phyloP scores from a whole-genome alignment of 2,113 vertebrate genomes.

The Urocynchramus pylzowi region DNA sequence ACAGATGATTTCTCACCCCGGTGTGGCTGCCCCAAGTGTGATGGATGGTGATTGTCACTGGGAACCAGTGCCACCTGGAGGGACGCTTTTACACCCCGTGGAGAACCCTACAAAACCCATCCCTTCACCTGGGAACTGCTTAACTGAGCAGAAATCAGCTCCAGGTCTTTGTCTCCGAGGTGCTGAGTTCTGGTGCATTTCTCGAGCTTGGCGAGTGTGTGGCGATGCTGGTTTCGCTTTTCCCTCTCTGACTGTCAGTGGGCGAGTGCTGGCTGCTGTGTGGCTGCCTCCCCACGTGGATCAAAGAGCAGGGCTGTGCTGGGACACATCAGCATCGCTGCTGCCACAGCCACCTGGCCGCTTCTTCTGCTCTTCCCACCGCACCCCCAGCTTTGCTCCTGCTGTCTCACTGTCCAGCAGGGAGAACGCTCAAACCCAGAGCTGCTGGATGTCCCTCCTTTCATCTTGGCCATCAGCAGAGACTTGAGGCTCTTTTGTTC shows the following conservation, averaged over 20 bases:
- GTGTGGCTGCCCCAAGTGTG: background rate
- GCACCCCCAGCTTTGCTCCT: background rate
- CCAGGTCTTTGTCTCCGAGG: fast-evolving
- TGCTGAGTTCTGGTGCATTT: background rate
- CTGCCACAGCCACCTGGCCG: background rate
- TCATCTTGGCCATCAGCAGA: background rate
- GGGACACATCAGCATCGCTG: background rate
- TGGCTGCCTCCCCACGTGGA: background rate
- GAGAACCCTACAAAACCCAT: background rate
- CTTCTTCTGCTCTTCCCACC: slow-evolving; percentile 5
- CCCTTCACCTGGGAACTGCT: background rate
- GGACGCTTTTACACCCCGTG: background rate
- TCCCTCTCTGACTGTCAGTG: fast-evolving
- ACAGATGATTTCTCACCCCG: background rate
- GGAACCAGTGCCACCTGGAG: background rate
- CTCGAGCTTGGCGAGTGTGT: background rate
- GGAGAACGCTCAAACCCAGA: background rate
- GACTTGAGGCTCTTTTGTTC: background rate
- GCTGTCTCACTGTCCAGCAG: background rate
- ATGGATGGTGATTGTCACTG: background rate
- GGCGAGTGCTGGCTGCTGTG: background rate
- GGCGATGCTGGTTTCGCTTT: fast-evolving
- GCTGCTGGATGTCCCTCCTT: background rate
- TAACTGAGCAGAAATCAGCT: background rate
- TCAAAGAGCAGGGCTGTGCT: background rate